These are phyloP conservation scores for Virgularia gustaviana DNA, from an alignment of 92 coral and sea anemone species.

Conservation along the genomic window DNA sequence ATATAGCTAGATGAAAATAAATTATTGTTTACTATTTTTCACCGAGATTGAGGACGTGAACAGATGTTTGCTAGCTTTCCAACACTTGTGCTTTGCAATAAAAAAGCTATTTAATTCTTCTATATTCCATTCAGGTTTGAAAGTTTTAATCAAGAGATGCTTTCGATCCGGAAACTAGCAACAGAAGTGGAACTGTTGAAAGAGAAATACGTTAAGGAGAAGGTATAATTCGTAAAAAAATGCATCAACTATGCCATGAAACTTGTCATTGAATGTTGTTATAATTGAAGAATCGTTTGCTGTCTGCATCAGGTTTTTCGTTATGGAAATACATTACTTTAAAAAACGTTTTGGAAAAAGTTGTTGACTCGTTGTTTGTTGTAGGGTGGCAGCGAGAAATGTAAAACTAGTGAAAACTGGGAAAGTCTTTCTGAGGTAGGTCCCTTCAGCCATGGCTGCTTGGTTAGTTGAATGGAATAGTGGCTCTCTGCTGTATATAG, in stretches of 20 bases:
- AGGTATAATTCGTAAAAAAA: constrained; percentile 10
- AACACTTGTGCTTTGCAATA: no score
- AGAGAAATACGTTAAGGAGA: constrained; percentile 7
- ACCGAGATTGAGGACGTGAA: no score
- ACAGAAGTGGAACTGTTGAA: not conserved
- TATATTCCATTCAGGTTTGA: constrained; percentile 14
- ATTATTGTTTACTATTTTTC: no score
- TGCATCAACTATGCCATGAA: no score
- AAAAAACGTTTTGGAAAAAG: not conserved
- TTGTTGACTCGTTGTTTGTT: not conserved
- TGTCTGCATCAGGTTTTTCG: not conserved
- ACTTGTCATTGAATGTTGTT: no score
- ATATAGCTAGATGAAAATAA: no score
- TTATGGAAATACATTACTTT: not conserved
- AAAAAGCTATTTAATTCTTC: no score
- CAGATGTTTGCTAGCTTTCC: no score
- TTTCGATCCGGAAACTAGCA: not conserved
- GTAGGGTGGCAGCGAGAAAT: not conserved
- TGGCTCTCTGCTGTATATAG: no score
- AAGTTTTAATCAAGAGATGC: constrained; percentile 16
- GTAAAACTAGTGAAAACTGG: constrained; percentile 26
- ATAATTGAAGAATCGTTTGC: not conserved
- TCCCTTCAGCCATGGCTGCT: not conserved
- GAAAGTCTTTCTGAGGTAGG: constrained; percentile 16
- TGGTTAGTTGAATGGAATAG: not conserved